phyloP scores from a whole-genome alignment of 2,113 vertebrate genomes.

The Colaptes auratus region DNA sequence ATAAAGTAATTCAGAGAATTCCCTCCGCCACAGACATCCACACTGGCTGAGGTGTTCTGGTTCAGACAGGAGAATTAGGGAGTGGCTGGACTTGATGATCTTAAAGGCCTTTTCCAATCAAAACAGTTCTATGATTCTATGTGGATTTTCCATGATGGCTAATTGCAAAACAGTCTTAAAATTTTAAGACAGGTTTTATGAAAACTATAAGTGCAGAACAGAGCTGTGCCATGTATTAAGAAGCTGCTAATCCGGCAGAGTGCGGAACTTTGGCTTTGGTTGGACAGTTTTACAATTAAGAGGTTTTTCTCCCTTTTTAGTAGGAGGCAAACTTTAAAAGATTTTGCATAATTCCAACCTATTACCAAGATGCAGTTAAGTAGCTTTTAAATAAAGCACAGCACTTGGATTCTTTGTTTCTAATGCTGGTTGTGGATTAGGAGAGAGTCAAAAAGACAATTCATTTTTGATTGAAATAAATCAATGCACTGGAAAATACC shows the following conservation, averaged over 20 bases:
- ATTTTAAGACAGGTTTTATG: neutral
- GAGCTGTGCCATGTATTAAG: neutral
- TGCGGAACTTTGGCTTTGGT: neutral
- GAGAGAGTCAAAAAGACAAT: constrained; percentile 3
- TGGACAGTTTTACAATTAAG: constrained; percentile 42
- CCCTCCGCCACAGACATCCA: neutral
- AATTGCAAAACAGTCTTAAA: neutral
- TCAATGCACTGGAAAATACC: constrained; percentile 47
- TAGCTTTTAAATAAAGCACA: constrained; percentile 3
- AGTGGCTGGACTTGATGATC: too few species aligned
- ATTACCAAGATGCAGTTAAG: neutral
- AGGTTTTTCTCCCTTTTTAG: neutral
- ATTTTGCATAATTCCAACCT: constrained; percentile 17
- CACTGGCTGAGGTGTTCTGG: rapidly evolving
- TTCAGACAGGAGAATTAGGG: neutral
- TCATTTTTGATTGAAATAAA: constrained; percentile 46
- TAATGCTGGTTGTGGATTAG: constrained; percentile 4
- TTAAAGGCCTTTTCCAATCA: too few species aligned
- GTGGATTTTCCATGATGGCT: neutral
- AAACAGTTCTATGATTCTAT: too few species aligned
- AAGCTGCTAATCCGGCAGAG: neutral
- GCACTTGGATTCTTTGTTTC: neutral
- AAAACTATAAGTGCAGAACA: neutral
- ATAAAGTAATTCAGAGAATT: neutral
- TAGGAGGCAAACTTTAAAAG: constrained; percentile 8